A percentile compares a stretch with the other conserved stretches of the same genome.
phyloP scores from a whole-genome alignment of 2,888 invertebrate species.

The Drosophila neutralis region DNA sequence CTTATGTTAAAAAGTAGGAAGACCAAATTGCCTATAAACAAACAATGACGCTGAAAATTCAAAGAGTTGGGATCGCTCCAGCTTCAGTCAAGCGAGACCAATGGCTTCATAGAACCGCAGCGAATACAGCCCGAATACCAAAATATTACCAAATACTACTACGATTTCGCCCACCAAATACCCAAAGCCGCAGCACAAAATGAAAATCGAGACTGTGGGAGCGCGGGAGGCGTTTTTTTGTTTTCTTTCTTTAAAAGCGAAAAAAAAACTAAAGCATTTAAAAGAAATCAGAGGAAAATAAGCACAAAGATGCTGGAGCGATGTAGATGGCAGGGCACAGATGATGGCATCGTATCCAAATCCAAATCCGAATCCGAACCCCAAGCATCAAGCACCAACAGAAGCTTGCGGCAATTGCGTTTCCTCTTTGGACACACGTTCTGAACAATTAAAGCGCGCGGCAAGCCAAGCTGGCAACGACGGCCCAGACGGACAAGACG shows the following conservation, averaged over 20 bases:
- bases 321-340: constrained; percentile 48
- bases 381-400: constrained; percentile 68
- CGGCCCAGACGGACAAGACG: constrained; percentile 32
- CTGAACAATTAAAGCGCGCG: constrained; percentile 77
- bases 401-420: constrained; percentile 82
- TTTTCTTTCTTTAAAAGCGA: constrained; percentile 5
- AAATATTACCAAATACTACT: constrained; percentile 14
- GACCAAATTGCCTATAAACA: constrained; percentile 67
- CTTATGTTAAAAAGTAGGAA: constrained; percentile 70
- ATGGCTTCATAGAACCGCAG: constrained; percentile 71
- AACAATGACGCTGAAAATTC: constrained; percentile 67
- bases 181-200: constrained; percentile 27
- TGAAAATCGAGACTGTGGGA: constrained; percentile 62
- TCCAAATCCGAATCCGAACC: constrained; percentile 29
- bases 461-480: constrained; percentile 64
- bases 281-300: constrained; percentile 68
- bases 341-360: constrained; percentile 38
- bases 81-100: constrained; percentile 61
- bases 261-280: constrained; percentile 68
- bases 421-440: constrained; percentile 80
- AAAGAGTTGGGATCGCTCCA: constrained; percentile 38
- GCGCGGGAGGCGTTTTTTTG: constrained; percentile 75
- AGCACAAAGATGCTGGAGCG: constrained; percentile 59
- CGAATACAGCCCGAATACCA: constrained; percentile 36
- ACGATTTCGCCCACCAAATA: neutral